Percentiles rank a stretch among this genome's conserved stretches.
Evolutionary conservation across 2,888 invertebrate genomes (phyloP).

Genomic region (Euplagia quadripunctaria): DNA sequence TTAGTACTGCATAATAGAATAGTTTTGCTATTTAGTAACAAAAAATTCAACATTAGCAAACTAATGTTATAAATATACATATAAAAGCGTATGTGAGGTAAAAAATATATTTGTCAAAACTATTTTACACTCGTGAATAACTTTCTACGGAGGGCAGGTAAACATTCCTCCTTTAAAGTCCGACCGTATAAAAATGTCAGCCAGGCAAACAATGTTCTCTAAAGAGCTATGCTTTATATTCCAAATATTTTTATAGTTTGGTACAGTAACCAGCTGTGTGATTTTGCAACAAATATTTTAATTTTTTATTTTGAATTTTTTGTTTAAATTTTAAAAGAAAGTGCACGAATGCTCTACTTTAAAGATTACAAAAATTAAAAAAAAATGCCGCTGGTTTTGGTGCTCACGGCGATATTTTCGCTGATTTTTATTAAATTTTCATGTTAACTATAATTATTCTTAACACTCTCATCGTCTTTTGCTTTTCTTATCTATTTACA

Average conservation of each 20-base stretch:
- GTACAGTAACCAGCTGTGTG: background rate
- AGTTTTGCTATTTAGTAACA: background rate
- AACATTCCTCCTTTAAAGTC: constrained; percentile 22
- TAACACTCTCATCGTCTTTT: background rate
- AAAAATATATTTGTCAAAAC: constrained; percentile 17
- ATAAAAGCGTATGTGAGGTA: background rate
- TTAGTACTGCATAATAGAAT: background rate
- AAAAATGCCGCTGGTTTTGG: background rate
- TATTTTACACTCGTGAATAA: constrained; percentile 13
- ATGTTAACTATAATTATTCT: background rate
- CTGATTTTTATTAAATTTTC: background rate
- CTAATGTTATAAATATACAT: too few species aligned
- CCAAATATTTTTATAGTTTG: constrained; percentile 9
- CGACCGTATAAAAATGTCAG: constrained; percentile 17
- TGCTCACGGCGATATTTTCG: background rate
- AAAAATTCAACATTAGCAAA: too few species aligned
- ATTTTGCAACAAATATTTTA: background rate
- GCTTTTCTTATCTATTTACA: too few species aligned
- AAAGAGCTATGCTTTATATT: constrained; percentile 18
- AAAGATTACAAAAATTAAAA: too few species aligned
- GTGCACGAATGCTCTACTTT: background rate
- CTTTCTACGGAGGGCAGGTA: constrained; percentile 4
- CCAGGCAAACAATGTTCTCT: constrained; percentile 16
- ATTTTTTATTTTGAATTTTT: background rate
- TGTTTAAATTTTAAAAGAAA: background rate